Conservation (phyloP, 1,140 invertebrate genomes). For the Tachypleus tridentatus region DNA sequence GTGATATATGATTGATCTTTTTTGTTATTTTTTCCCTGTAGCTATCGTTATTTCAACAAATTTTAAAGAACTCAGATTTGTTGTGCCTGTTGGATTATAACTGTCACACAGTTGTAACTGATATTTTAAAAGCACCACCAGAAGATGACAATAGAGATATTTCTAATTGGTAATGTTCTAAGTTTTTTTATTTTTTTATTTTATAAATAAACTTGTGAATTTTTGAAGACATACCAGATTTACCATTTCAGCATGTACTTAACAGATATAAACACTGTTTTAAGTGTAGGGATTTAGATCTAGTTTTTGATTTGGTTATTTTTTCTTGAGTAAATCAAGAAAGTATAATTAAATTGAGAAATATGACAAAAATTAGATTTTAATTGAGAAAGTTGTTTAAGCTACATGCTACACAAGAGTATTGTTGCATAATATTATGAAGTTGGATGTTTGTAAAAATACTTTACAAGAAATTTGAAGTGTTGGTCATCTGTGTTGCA, state of each 20-base stretch:
- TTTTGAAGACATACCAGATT: too few species aligned
- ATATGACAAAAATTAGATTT: too few species aligned
- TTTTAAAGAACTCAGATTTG: conserved; percentile 72
- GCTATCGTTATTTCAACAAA: conserved; percentile 70
- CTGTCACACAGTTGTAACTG: conserved; percentile 67
- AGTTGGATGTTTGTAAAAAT: too few species aligned
- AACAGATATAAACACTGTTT: neutral
- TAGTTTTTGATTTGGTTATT: conserved; percentile 5
- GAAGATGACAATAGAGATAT: conserved; percentile 87
- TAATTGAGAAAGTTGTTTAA: too few species aligned
- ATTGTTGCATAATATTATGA: too few species aligned
- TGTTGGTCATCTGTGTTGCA: conserved; percentile 20
- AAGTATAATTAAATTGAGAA: too few species aligned
- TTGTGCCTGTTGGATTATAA: conserved; percentile 89
- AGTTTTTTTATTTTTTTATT: neutral
- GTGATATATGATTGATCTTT: neutral
- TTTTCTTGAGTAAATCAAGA: neutral
- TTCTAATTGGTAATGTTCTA: conserved; percentile 53
- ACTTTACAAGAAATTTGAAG: too few species aligned
- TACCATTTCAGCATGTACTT: too few species aligned
- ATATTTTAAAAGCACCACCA: conserved; percentile 80
- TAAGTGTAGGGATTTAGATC: conserved; percentile 15
- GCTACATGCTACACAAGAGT: too few species aligned
- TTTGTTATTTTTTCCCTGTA: conserved; percentile 35
- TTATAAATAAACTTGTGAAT: too few species aligned